phyloP scores from a whole-genome alignment of 2,113 vertebrate species.

The Siniperca chuatsi region DNA sequence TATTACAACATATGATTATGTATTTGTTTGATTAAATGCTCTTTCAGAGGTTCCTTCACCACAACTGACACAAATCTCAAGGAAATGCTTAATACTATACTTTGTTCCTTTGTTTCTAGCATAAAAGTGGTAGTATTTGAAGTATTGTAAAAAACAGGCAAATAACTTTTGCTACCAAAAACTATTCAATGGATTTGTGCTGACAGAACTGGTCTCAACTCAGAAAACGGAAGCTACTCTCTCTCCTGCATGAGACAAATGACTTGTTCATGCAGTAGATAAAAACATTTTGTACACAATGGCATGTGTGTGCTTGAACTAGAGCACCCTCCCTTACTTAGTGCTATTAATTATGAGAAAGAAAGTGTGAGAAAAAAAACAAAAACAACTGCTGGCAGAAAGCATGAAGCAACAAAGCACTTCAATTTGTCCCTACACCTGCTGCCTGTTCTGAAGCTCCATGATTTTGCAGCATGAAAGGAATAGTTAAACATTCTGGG shows the following conservation, averaged over 20 bases:
- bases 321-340: conserved; percentile 44
- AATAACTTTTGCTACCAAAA: neutral
- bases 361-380: conserved; percentile 29
- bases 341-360: conserved; percentile 65
- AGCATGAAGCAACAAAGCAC: conserved; percentile 32
- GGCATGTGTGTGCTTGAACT: conserved; percentile 47
- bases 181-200: neutral
- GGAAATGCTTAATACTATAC: neutral
- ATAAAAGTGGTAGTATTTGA: neutral
- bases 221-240: neutral
- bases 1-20: too few relatives aligned
- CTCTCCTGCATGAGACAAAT: conserved; percentile 10
- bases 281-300: conserved; percentile 52
- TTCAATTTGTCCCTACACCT: conserved; percentile 30
- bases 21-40: neutral
- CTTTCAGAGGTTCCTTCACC: neutral
- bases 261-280: conserved; percentile 40
- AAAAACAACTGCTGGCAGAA: conserved; percentile 39
- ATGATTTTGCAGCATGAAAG: neutral
- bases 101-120: neutral
- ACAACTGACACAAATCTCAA: neutral
- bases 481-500: too few relatives aligned
- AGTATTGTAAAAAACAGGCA: neutral
- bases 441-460: conserved; percentile 21
- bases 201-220: conserved; percentile 1